Evolutionary conservation across 1,140 invertebrate species (phyloP).

Genomic region (Trichonephila inaurata): DNA sequence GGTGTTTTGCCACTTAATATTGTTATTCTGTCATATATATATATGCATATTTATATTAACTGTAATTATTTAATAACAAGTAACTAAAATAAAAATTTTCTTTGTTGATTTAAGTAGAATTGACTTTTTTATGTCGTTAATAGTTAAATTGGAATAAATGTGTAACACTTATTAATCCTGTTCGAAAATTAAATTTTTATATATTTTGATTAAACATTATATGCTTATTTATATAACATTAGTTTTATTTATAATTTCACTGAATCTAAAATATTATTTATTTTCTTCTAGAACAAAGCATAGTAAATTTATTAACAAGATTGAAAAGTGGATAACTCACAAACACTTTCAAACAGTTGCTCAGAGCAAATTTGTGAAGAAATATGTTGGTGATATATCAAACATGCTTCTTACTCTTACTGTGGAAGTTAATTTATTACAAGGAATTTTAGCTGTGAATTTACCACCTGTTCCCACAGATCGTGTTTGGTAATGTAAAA

Average conservation of each 20-base stretch:
- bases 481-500: slow-evolving; percentile 87
- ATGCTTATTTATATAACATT: not conserved
- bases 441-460: slow-evolving; percentile 91
- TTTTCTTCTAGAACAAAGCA: slow-evolving; percentile 16
- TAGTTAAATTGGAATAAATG: too few relatives aligned
- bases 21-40: too few relatives aligned
- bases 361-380: slow-evolving; percentile 83
- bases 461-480: slow-evolving; percentile 96
- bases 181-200: too few relatives aligned
- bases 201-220: not conserved
- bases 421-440: slow-evolving; percentile 91
- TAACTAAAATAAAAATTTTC: too few relatives aligned
- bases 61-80: too few relatives aligned
- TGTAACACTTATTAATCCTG: too few relatives aligned
- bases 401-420: slow-evolving; percentile 94
- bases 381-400: slow-evolving; percentile 85
- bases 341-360: slow-evolving; percentile 87
- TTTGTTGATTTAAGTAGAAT: too few relatives aligned
- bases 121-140: too few relatives aligned
- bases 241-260: not conserved
- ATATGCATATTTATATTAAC: too few relatives aligned
- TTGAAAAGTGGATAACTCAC: slow-evolving; percentile 63
- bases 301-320: slow-evolving; percentile 42
- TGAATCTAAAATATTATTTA: not conserved
- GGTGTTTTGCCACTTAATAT: too few relatives aligned